phyloP scores from a whole-genome alignment of 2,888 invertebrate genomes.

The Sclerodermus sp. region DNA sequence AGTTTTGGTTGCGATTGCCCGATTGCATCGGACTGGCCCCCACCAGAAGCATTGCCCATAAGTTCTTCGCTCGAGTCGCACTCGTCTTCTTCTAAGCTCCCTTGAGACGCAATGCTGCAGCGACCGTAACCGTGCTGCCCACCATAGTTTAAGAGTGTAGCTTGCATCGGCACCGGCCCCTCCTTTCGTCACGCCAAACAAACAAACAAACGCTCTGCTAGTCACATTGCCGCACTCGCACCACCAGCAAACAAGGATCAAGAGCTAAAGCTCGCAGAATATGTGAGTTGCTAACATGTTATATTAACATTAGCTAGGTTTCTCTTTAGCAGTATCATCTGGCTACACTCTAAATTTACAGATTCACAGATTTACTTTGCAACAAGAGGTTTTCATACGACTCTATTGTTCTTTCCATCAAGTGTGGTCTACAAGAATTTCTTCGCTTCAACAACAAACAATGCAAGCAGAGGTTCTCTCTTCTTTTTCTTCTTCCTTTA shows the following conservation, averaged over 20 bases:
- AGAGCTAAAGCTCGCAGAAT: constrained; percentile 15
- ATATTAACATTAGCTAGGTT: no score
- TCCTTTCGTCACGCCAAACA: constrained; percentile 53
- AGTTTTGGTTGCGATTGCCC: constrained; percentile 44
- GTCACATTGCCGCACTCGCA: constrained; percentile 51
- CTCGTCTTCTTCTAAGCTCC: constrained; percentile 55
- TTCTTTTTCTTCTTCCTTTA: no score
- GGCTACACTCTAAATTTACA: no score
- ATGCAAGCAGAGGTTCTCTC: no score
- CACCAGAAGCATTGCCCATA: constrained; percentile 51
- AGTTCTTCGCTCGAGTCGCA: constrained; percentile 57
- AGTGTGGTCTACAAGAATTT: no score
- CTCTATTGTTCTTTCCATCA: no score
- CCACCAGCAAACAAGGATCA: constrained; percentile 45
- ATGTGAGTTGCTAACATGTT: constrained; percentile 6
- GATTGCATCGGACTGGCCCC: constrained; percentile 42
- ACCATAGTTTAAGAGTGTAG: constrained; percentile 54
- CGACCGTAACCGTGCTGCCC: constrained; percentile 52
- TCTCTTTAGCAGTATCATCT: no score
- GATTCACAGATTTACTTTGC: no score
- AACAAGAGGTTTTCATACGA: no score
- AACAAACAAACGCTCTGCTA: constrained; percentile 55
- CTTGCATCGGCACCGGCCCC: constrained; percentile 50
- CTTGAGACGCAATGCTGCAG: constrained; percentile 53
- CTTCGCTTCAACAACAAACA: no score